Conservation (phyloP, 1,140 invertebrate species). For the Globodera rostochiensis region DNA sequence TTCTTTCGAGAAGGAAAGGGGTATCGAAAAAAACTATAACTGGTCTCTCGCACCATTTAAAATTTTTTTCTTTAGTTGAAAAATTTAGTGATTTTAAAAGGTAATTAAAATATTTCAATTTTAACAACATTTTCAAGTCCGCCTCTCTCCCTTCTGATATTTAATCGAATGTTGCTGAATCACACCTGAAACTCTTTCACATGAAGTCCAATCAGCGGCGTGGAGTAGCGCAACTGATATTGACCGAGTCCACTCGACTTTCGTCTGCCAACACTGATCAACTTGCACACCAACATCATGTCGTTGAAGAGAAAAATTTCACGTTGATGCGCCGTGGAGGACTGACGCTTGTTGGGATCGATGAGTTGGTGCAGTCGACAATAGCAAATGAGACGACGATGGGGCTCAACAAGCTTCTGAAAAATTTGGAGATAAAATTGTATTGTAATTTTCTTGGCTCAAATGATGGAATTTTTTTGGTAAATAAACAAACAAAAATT, state of each 20-base stretch:
- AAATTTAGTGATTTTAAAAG: too few species aligned
- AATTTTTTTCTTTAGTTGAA: too few species aligned
- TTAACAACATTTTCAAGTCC: too few species aligned
- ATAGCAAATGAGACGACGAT: slow-evolving; percentile 95
- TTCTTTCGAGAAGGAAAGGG: too few species aligned
- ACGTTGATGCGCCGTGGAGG: slow-evolving; percentile 89
- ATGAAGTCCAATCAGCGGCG: slow-evolving; percentile 46
- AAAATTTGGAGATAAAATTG: slow-evolving; percentile 12
- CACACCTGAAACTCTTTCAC: slow-evolving; percentile 46
- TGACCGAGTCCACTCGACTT: slow-evolving; percentile 40
- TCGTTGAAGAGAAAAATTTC: slow-evolving; percentile 99
- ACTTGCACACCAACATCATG: slow-evolving; percentile 79
- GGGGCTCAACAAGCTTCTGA: slow-evolving; percentile 79
- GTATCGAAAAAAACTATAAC: too few species aligned
- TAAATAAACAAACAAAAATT: not conserved
- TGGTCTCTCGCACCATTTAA: too few species aligned
- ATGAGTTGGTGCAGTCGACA: slow-evolving; percentile 96
- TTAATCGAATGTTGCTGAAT: not conserved
- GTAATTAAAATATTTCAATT: too few species aligned
- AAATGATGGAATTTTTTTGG: slow-evolving; percentile 68
- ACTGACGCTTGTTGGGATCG: slow-evolving; percentile 92
- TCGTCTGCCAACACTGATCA: slow-evolving; percentile 36
- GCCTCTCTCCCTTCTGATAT: too few species aligned
- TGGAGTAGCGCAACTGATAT: slow-evolving; percentile 53
- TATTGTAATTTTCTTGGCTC: not conserved